Evolutionary conservation across 23 tunicate genomes (phyloP).

Genomic region (Trididemnum nubilum): DNA sequence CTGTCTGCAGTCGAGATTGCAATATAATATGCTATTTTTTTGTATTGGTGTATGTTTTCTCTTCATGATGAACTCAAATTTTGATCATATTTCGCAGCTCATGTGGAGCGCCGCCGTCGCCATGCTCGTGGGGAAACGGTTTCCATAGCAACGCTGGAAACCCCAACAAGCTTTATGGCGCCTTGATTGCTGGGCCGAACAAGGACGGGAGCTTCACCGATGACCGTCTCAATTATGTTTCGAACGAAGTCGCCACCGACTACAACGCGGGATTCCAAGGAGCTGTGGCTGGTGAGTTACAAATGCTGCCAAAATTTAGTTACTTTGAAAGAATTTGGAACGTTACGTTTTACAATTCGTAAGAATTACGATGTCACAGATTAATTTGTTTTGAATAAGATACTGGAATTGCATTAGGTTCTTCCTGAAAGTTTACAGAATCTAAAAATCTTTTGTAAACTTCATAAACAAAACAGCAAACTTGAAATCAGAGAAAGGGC

Average conservation of each 20-base stretch:
- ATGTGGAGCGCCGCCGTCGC: constrained; percentile 70
- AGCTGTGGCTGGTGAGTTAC: constrained; percentile 72
- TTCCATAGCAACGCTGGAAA: constrained; percentile 12
- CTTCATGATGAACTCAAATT: too few relatives aligned
- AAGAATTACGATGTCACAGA: too few relatives aligned
- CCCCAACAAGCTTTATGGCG: constrained; percentile 61
- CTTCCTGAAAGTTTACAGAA: too few relatives aligned
- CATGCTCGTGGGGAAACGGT: constrained; percentile 72
- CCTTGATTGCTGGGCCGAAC: constrained; percentile 75
- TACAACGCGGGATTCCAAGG: constrained; percentile 90
- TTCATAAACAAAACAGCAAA: too few relatives aligned
- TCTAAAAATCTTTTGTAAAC: too few relatives aligned
- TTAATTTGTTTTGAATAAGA: too few relatives aligned
- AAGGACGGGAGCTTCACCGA: constrained; percentile 45
- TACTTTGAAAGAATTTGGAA: neutral
- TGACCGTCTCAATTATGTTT: constrained; percentile 57
- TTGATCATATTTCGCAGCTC: constrained; percentile 46
- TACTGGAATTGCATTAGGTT: too few relatives aligned
- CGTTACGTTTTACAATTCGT: neutral
- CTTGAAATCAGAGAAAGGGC: too few relatives aligned
- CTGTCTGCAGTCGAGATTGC: too few relatives aligned
- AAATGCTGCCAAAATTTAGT: neutral
- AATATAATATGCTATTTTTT: too few relatives aligned
- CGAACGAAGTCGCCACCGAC: constrained; percentile 84
- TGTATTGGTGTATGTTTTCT: too few relatives aligned